Base-by-base conservation (phyloP, 1,140 invertebrate genomes). In the Drosophila lacertosa region DNA sequence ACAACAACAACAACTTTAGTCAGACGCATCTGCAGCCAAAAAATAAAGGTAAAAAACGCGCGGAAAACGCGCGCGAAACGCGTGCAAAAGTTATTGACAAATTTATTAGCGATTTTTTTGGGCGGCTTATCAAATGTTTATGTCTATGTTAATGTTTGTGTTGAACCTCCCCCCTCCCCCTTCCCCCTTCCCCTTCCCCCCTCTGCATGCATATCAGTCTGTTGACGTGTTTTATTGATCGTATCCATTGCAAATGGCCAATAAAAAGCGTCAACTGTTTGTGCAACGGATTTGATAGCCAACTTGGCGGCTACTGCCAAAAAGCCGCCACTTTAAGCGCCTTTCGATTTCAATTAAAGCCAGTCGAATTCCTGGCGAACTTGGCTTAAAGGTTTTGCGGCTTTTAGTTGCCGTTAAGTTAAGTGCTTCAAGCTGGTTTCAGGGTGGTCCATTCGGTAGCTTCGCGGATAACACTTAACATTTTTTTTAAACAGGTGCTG, bases 341-440 rank as follows among this genome's bases (percentile, higher is more conserved):
- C 81, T 77, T 69, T 79, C 72, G 64, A 42, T 68, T 69, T 71
- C 68, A 74, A 72, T 80, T 81, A 42, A 33, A 63, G 37, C 15
- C 18, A n/a, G 9, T 15, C 11, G 48, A 18, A 44, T 40, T 18
- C 18, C 16, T 29, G 58, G 53, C 62, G 63, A 72, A 55, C 65
- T 53, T 35, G 26, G 66, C 11, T 48, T 44, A 37, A 48, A 13
- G 20, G n/a, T n/a, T 44, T 39, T 35, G 40, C 20, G 16, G 42
- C n/a, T 35, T 11, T 22, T 11, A 13, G 13, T 26, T 16, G 15
- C 4, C 35, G 18, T 53, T 39, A 39, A 39, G 24, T 44, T 13
- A 53, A 16, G 22, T 26, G 51, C 51, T 51, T 65, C 65, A 70
- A 70, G 40, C 35, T 24, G 29, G 20, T 37, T 37, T 10, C 33